Conservation (phyloP, 2,797 vertebrate genomes). For the Pachyuromys duprasi region DNA sequence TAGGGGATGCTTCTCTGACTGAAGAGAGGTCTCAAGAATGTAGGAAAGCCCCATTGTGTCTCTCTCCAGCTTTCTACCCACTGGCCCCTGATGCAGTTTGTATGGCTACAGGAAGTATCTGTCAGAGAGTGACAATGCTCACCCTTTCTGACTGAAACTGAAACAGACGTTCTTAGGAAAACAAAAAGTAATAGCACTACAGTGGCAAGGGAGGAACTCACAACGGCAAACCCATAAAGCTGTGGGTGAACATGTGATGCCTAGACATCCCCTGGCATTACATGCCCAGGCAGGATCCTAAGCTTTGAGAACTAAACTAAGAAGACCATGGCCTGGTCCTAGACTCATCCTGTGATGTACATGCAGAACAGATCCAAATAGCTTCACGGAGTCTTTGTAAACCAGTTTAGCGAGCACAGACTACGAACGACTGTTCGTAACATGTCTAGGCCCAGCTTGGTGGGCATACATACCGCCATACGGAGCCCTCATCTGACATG, state of each 20-base stretch:
- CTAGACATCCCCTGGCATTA: neutral
- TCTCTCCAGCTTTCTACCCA: neutral
- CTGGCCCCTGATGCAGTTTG: neutral
- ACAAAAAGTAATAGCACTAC: neutral
- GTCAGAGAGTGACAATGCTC: neutral
- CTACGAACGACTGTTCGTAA: neutral
- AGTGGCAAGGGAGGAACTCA: neutral
- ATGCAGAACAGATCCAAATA: neutral
- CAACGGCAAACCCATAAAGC: neutral
- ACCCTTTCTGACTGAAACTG: neutral
- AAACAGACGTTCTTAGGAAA: neutral
- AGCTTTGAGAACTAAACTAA: neutral
- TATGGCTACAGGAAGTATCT: neutral
- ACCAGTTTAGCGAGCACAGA: neutral
- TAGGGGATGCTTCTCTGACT: neutral
- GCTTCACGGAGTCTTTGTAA: neutral
- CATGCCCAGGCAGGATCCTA: neutral
- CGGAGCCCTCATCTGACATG: neutral
- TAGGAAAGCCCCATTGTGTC: accelerated
- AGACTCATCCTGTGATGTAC: neutral
- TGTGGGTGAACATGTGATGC: neutral
- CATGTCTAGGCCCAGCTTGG: neutral
- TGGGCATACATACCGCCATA: neutral
- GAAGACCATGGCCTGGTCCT: neutral
- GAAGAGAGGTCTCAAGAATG: neutral